Base-by-base conservation (phyloP, 1,140 invertebrate species). In the Polypedilum vanderplanki region DNA sequence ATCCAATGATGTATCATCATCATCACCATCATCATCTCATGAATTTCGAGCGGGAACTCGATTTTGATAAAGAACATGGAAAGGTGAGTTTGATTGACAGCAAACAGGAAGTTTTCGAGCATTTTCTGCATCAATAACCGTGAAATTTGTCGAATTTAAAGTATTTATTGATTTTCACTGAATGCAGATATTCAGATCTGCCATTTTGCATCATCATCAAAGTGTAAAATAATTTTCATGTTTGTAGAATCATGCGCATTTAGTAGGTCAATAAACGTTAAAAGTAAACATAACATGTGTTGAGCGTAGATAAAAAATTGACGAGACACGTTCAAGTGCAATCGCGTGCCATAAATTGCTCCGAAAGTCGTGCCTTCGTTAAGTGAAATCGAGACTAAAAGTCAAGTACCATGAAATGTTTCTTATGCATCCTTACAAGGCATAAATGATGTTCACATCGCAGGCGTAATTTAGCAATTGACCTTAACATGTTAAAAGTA, bases 51-150 rank as follows among this genome's bases (percentile, higher is more conserved):
- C 85, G 91, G 77, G 90, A 95, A 78, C 96, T 94, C 78, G 95
- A 98, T 83, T 98, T 98, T 79, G 94, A 98, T 77, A 97, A 97
- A 82, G 96, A 98, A 84, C 92, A 90, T 41, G 95, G 95, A 79
- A 98, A 98, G 89, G 96, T 98, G 87, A 87, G 82, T 75, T 18
- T 67, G 64, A 67, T 67, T 67, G 64, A 67, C 64, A 20, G 64
- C 18, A 17, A 17, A 12, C 15, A 67, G n/a, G n/a, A n/a, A n/a
- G n/a, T n/a, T n/a, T n/a, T n/a, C n/a, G n/a, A n/a, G n/a, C n/a
- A n/a, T 57, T 57, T 57, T 57, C n/a, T 57, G 46, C 46, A 57
- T 57, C 46, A 57, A 12, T 1, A 57, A 57, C 10, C 46, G 46
- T 57, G 46, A 57, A 57, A 57, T n/a, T 57, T 57, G 3, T 57